Evolutionary conservation across 2,888 invertebrate genomes (phyloP).

Genomic region (Meteorus colon): DNA sequence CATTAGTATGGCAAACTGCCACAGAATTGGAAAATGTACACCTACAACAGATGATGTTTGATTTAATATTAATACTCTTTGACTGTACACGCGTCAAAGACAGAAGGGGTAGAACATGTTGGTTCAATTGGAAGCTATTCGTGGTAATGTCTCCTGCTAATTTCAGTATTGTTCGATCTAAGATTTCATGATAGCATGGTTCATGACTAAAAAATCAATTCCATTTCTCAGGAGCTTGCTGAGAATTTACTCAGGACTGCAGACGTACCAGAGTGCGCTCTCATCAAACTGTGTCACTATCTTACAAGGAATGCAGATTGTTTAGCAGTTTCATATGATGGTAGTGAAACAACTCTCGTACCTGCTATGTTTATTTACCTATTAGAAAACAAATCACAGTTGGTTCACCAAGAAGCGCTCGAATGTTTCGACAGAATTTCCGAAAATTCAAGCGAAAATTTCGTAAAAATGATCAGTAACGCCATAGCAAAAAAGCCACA

Average conservation of each 20-base stretch:
- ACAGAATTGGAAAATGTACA: slow-evolving; percentile 29
- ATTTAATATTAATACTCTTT: slow-evolving; percentile 43
- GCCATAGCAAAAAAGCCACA: slow-evolving; percentile 53
- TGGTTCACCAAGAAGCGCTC: slow-evolving; percentile 64
- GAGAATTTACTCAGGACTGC: not conserved
- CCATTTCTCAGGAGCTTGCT: slow-evolving; percentile 16
- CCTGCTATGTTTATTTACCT: slow-evolving; percentile 59
- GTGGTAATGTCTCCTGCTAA: not conserved
- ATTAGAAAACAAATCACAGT: slow-evolving; percentile 59
- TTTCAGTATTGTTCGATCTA: too few species aligned
- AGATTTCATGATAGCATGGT: not conserved
- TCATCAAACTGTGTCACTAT: slow-evolving; percentile 42
- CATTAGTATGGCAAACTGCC: slow-evolving; percentile 17
- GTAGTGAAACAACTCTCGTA: slow-evolving; percentile 43
- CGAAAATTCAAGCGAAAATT: slow-evolving; percentile 57
- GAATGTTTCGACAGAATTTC: slow-evolving; percentile 64
- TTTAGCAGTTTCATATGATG: slow-evolving; percentile 18
- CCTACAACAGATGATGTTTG: slow-evolving; percentile 42
- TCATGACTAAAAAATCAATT: slow-evolving; percentile 3
- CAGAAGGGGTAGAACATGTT: not conserved
- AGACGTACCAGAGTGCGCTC: slow-evolving; percentile 43
- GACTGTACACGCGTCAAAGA: slow-evolving; percentile 41
- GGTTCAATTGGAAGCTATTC: slow-evolving; percentile 31
- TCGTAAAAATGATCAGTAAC: slow-evolving; percentile 59
- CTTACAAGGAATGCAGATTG: slow-evolving; percentile 30